Evolutionary conservation across 2,797 vertebrate genomes (phyloP).

Genomic region (Squalus acanthias): DNA sequence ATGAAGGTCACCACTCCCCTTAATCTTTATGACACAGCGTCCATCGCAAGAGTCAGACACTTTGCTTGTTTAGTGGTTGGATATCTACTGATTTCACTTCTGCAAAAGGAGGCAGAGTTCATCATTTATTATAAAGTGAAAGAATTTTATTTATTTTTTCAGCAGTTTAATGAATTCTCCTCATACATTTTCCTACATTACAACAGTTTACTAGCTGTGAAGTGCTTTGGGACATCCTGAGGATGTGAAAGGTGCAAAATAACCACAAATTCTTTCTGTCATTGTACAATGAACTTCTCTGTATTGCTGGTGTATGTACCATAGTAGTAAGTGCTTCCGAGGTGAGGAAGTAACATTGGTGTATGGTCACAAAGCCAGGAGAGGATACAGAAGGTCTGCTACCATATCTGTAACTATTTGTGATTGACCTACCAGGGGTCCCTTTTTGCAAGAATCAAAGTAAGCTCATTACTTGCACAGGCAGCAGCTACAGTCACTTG

Average conservation of each 20-base stretch:
- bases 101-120: not conserved
- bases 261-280: not conserved
- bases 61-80: not conserved
- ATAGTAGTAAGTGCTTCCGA: not conserved
- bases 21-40: no score
- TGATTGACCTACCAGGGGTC: not conserved
- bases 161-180: not conserved
- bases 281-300: not conserved
- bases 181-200: not conserved
- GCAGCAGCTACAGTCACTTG: not conserved
- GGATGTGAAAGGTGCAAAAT: not conserved
- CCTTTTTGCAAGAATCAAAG: not conserved
- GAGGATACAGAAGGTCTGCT: not conserved
- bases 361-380: no score
- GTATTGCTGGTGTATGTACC: not conserved
- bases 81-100: not conserved
- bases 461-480: not conserved
- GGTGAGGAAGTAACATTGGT: not conserved
- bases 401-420: not conserved
- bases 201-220: not conserved
- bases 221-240: not conserved
- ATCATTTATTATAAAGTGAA: not conserved
- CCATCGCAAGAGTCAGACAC: not conserved
- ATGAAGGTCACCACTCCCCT: not conserved
- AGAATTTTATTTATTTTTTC: not conserved